Conservation (phyloP, 2,888 invertebrate species). For the Leptopilina myrica region DNA sequence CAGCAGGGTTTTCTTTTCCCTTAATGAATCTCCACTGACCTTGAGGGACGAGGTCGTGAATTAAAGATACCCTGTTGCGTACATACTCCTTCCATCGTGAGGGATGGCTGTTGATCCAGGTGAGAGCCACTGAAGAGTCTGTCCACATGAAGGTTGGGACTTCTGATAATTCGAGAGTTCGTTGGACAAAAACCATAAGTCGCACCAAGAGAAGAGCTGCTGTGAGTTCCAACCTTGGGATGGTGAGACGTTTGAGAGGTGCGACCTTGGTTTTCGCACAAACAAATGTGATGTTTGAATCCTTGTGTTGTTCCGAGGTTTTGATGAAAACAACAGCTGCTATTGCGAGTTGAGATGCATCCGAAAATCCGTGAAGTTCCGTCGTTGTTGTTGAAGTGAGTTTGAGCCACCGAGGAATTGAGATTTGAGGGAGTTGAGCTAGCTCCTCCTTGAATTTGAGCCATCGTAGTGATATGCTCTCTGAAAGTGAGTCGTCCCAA, state of each 20-base stretch:
- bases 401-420: not conserved
- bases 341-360: no score
- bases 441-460: no score
- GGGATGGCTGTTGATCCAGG: constrained; percentile 48
- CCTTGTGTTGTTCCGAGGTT: not conserved
- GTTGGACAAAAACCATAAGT: constrained; percentile 41
- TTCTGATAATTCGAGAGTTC: constrained; percentile 20
- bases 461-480: no score
- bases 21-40: no score
- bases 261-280: constrained; percentile 48
- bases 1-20: not conserved
- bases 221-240: constrained; percentile 58
- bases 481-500: not conserved
- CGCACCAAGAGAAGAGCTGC: constrained; percentile 49
- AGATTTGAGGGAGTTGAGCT: constrained; percentile 13
- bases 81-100: no score
- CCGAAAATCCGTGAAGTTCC: constrained; percentile 1
- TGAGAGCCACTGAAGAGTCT: constrained; percentile 45
- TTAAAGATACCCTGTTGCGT: no score
- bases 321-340: no score
- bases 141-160: constrained; percentile 43
- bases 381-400: no score
- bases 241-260: constrained; percentile 52
- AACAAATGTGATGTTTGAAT: not conserved
- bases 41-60: no score